Evolutionary conservation across 2,113 vertebrate genomes (phyloP), one percentile per base, ranked within the genome.

Genomic region (Orthonyx spaldingii): DNA sequence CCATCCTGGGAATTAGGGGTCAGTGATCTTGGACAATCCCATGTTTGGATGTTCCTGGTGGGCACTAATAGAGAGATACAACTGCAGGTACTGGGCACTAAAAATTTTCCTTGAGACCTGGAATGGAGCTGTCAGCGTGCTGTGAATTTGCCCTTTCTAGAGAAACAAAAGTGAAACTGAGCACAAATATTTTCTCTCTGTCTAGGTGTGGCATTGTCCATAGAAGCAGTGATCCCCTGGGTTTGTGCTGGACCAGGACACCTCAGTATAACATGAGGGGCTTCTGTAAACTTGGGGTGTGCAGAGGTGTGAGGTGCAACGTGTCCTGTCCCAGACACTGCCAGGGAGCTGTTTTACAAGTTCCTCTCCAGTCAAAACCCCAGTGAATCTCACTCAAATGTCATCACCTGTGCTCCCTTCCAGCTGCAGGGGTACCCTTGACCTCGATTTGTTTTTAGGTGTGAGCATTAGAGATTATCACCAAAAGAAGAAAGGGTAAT

Each of bases 311-410:
- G 32, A 70, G 32, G 19, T 37, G 30, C 14, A 37, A 6, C 1
- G 3, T 42, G 20, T 59, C 23, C 8, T 32, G 11, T 11, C 35
- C 26, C 61, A 55, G 26, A 22, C 33, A 10, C 27, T 55, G 18
- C 41, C 46, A 22, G 20, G 35, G 22, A 57, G 11, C 17, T 4
- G 6, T 75, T 46, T 37, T 27, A 20, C 28, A 46, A 18, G 3
- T 39, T 69, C 4, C 9, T 59, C 4, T 44, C 22, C 4, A 16
- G 13, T 26, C n/a, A 53, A 2, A 50, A 53, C 0, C 4, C 15
- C 22, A 63, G 8, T 28, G 16, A 56, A 22, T 52, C 8, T 5
- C 3, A 41, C 30, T 61, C 32, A 77, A 47, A 10, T 69, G 3
- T 5, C 14, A 16, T 39, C 71, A 39, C 13, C 32, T 57, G 46